A percentile compares a stretch with the other conserved stretches of the same genome.
Conservation (phyloP, 2,113 vertebrate genomes). For the Sphaerodactylus townsendi region DNA sequence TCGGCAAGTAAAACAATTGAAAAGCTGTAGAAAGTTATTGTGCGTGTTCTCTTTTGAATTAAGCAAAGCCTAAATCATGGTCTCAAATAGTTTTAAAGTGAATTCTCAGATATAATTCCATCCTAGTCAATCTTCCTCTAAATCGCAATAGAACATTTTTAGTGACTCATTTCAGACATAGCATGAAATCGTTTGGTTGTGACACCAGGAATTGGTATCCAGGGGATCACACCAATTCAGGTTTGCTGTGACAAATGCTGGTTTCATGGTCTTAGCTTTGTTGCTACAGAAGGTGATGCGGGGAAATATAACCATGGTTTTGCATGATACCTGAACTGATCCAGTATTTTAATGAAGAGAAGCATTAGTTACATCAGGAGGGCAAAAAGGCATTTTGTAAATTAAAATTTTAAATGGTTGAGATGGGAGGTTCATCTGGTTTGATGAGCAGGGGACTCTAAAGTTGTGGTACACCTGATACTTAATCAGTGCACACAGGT, state of each 20-base stretch:
- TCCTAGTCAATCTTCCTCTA: not conserved
- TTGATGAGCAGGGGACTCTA: not conserved
- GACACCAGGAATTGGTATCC: no score
- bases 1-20: constrained; percentile 79
- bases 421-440: no score
- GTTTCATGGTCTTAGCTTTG: no score
- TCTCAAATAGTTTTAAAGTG: not conserved
- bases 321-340: not conserved
- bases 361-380: not conserved
- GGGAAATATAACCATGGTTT: no score
- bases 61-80: not conserved
- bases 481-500: not conserved
- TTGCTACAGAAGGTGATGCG: no score
- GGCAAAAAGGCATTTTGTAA: no score
- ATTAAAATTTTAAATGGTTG: no score
- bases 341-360: not conserved
- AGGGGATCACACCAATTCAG: no score
- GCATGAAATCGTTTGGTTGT: no score
- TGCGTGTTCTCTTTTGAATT: not conserved
- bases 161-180: not conserved
- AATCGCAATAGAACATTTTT: no score
- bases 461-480: not conserved
- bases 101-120: not conserved
- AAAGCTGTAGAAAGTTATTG: not conserved
- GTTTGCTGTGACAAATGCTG: no score